These are phyloP conservation scores for Dryadula phaetusa DNA, from an alignment of 2,888 invertebrate species.

Conservation along the genomic window DNA sequence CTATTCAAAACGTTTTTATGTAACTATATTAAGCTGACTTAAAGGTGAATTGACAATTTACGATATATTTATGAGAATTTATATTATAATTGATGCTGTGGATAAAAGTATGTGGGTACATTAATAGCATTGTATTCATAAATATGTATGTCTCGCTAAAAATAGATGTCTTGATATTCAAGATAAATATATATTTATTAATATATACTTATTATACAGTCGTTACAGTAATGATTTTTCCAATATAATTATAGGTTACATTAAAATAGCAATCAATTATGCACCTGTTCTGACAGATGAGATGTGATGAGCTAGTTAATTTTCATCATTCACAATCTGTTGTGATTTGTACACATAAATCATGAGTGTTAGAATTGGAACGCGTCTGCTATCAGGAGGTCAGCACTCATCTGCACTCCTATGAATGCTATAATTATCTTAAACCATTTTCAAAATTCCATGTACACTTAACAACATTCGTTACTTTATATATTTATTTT, in stretches of 20 bases:
- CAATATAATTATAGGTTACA: slow-evolving; percentile 17
- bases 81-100: not conserved
- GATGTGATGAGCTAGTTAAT: slow-evolving; percentile 46
- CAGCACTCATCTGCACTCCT: slow-evolving; percentile 35
- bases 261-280: slow-evolving; percentile 28
- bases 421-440: slow-evolving; percentile 37
- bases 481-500: slow-evolving; percentile 29
- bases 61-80: slow-evolving; percentile 2
- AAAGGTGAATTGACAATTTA: slow-evolving; percentile 9
- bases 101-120: not conserved
- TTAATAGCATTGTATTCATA: not conserved
- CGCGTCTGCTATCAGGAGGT: slow-evolving; percentile 50
- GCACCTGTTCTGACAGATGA: slow-evolving; percentile 12
- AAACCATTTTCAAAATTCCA: slow-evolving; percentile 22
- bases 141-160: not conserved
- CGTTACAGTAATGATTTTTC: not conserved
- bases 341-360: slow-evolving; percentile 65
- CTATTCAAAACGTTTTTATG: slow-evolving; percentile 40
- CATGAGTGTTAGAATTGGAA: slow-evolving; percentile 60
- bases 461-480: slow-evolving; percentile 1
- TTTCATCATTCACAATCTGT: slow-evolving; percentile 57
- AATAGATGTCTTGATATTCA: not conserved
- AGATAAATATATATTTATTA: too few species aligned
- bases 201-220: not conserved
- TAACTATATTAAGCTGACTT: slow-evolving; percentile 30